phyloP scores from a whole-genome alignment of 2,797 vertebrate genomes.

The Acropternis orthonyx region DNA sequence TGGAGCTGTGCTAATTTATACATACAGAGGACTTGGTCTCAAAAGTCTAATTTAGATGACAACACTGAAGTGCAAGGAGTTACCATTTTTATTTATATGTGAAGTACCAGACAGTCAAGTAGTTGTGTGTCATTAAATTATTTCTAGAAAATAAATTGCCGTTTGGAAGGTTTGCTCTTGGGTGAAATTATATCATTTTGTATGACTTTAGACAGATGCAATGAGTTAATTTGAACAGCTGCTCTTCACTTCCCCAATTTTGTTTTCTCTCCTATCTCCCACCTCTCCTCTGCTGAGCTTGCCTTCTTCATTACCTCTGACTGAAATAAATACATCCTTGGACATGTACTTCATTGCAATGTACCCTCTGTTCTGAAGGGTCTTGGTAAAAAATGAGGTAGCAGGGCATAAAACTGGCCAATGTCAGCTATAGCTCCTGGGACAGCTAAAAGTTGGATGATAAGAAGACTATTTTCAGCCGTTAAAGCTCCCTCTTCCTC shows the following conservation, averaged over 20 bases:
- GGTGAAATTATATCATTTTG: constrained; percentile 50
- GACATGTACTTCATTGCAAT: neutral
- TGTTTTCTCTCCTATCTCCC: neutral
- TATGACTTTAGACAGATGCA: constrained; percentile 46
- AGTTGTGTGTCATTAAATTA: constrained; percentile 46
- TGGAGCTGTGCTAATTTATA: constrained; percentile 39
- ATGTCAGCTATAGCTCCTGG: neutral
- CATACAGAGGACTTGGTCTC: constrained; percentile 37
- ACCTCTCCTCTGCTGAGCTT: neutral
- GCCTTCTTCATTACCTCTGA: neutral
- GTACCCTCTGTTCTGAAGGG: neutral
- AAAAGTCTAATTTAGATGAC: constrained; percentile 54
- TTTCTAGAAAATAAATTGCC: constrained; percentile 51
- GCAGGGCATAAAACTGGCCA: neutral
- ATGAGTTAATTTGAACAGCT: constrained; percentile 40
- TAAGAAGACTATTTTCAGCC: neutral
- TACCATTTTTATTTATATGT: constrained; percentile 53
- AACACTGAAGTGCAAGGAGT: constrained; percentile 17
- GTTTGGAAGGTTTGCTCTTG: constrained; percentile 10
- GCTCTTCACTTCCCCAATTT: constrained; percentile 19
- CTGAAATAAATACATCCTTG: neutral
- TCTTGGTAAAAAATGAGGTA: neutral
- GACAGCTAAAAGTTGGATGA: neutral
- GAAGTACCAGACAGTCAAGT: constrained; percentile 25
- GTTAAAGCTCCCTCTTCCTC: neutral